Conservation (phyloP, 2,888 invertebrate species). For the Theristus sp. region DNA sequence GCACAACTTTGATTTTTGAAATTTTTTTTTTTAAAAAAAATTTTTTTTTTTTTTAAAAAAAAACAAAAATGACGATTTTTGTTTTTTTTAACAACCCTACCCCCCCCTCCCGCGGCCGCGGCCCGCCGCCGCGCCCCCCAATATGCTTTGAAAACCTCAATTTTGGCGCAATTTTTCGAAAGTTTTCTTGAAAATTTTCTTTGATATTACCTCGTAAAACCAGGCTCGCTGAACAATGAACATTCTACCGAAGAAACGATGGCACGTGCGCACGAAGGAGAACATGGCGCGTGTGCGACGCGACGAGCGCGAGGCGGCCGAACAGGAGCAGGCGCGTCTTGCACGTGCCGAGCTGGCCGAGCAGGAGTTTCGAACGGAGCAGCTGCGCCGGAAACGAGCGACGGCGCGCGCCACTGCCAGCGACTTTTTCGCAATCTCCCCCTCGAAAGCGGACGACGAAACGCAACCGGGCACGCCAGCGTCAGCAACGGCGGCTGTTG, state of each 20-base stretch:
- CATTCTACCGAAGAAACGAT: conserved; percentile 40
- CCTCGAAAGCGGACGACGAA: not conserved
- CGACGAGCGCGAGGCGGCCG: conserved; percentile 85
- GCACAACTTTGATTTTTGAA: too few species aligned
- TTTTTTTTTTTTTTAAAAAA: too few species aligned
- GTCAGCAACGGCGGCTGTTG: conserved; percentile 1
- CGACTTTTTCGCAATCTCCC: not conserved
- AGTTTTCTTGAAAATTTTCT: too few species aligned
- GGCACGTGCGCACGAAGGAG: conserved; percentile 96
- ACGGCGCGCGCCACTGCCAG: conserved; percentile 1
- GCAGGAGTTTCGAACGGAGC: conserved; percentile 57
- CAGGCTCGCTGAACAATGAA: too few species aligned
- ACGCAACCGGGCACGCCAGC: not conserved
- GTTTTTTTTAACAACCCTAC: too few species aligned
- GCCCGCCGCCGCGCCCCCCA: too few species aligned
- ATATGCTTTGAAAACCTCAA: not conserved
- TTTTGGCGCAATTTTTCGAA: too few species aligned
- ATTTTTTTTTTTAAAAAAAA: too few species aligned
- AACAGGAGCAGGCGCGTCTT: conserved; percentile 54
- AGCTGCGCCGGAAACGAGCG: conserved; percentile 46
- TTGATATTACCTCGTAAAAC: too few species aligned
- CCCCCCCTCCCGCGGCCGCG: too few species aligned
- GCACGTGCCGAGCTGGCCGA: conserved; percentile 41
- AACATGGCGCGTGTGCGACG: conserved; percentile 84
- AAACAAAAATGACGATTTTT: too few species aligned